Conservation (phyloP, 2,888 invertebrate genomes). For the Andrena bucephala region DNA sequence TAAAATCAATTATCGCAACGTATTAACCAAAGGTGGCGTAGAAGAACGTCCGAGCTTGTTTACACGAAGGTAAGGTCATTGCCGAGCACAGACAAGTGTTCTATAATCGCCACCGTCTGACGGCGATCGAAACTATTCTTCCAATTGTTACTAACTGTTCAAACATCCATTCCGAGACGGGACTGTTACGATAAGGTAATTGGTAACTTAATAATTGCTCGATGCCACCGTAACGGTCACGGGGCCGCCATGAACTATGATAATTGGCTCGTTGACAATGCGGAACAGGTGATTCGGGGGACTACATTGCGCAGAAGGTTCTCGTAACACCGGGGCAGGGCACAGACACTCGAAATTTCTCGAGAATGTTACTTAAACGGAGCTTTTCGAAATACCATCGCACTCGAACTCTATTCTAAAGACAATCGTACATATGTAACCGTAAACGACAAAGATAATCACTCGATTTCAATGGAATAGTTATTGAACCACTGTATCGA, state of each 20-base stretch:
- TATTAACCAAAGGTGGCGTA: constrained; percentile 5
- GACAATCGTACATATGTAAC: too few relatives aligned
- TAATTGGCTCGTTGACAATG: constrained; percentile 59
- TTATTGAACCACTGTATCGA: too few relatives aligned
- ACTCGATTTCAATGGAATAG: not conserved
- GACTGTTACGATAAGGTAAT: not conserved
- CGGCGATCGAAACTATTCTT: not conserved
- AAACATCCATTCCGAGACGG: not conserved
- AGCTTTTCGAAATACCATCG: too few relatives aligned
- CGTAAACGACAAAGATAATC: not conserved
- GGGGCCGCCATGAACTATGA: constrained; percentile 16
- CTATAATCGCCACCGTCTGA: not conserved
- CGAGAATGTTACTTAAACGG: not conserved
- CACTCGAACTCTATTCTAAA: too few relatives aligned
- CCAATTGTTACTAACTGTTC: not conserved
- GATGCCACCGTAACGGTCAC: constrained; percentile 3
- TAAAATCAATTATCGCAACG: not conserved
- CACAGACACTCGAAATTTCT: not conserved
- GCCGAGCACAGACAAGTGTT: not conserved
- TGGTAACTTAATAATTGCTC: constrained; percentile 1
- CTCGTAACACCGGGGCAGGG: not conserved
- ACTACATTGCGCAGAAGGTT: constrained; percentile 9
- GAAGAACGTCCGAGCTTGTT: constrained; percentile 22
- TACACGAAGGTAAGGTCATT: constrained; percentile 43
- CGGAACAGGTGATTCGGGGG: constrained; percentile 53